These are phyloP conservation scores for Tinea semifulvella DNA, from an alignment of 2,888 invertebrate species.

Conservation along the genomic window DNA sequence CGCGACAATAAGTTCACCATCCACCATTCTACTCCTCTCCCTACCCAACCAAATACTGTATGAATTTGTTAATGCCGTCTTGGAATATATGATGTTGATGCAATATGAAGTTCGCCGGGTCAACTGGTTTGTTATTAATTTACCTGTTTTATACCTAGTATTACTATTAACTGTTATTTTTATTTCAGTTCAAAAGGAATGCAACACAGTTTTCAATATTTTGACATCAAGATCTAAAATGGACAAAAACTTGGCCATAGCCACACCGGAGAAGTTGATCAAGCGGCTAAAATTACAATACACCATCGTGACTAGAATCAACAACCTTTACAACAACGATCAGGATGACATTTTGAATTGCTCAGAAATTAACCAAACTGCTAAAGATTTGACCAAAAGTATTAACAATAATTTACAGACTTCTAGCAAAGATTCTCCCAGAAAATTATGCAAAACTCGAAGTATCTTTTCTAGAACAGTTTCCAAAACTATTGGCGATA, in stretches of 20 bases:
- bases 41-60: no score
- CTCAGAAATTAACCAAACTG: constrained; percentile 24
- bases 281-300: constrained; percentile 49
- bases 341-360: constrained; percentile 41
- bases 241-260: constrained; percentile 25
- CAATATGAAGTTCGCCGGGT: no score
- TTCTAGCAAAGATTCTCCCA: constrained; percentile 31
- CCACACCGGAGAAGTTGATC: constrained; percentile 34
- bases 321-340: constrained; percentile 36
- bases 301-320: constrained; percentile 43
- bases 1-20: no score
- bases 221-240: constrained; percentile 30
- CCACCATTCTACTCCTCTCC: no score
- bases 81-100: no score
- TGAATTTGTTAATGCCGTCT: no score
- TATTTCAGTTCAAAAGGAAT: constrained; percentile 45
- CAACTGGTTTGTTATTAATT: no score
- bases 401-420: constrained; percentile 22
- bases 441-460: constrained; percentile 27
- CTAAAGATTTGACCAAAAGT: constrained; percentile 16
- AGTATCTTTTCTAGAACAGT: constrained; percentile 42
- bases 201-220: constrained; percentile 49
- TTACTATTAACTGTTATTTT: not conserved
- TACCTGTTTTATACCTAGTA: no score
- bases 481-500: constrained; percentile 34